Percentiles rank a stretch among this genome's conserved stretches.
phyloP scores from a whole-genome alignment of 2,888 invertebrate genomes.

The Sinotaia quadrata region DNA sequence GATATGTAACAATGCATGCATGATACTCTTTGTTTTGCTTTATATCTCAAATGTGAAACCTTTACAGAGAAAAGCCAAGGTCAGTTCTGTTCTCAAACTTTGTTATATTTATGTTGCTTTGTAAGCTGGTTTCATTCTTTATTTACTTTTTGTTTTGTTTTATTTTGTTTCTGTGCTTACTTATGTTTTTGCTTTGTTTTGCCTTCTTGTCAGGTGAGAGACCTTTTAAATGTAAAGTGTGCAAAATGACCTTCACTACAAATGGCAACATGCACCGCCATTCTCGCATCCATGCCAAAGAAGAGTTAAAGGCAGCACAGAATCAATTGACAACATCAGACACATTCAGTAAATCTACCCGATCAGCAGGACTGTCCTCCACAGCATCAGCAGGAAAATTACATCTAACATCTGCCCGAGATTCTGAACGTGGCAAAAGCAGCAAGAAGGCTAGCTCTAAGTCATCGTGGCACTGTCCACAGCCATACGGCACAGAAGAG shows the following conservation, averaged over 20 bases:
- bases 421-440: neutral
- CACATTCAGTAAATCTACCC: slow-evolving; percentile 29
- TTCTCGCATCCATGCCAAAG: slow-evolving; percentile 80
- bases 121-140: too few species aligned
- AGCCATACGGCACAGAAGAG: neutral
- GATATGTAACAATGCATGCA: too few species aligned
- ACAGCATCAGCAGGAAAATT: neutral
- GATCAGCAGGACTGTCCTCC: neutral
- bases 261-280: slow-evolving; percentile 91
- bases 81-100: too few species aligned
- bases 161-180: neutral
- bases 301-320: slow-evolving; percentile 33
- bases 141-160: too few species aligned
- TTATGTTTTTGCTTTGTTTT: neutral
- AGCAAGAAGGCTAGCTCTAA: neutral
- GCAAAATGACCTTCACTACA: slow-evolving; percentile 86
- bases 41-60: too few species aligned
- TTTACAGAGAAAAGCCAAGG: too few species aligned
- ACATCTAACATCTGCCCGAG: neutral
- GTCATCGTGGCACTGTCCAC: neutral
- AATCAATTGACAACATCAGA: slow-evolving; percentile 20
- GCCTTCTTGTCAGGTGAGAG: slow-evolving; percentile 77
- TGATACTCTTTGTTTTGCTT: too few species aligned
- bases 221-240: slow-evolving; percentile 85
- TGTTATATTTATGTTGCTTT: too few species aligned